A percentile compares a stretch with the other conserved stretches of the same genome.
Conservation (phyloP, 2,888 invertebrate species). For the Lycaena phlaeas region DNA sequence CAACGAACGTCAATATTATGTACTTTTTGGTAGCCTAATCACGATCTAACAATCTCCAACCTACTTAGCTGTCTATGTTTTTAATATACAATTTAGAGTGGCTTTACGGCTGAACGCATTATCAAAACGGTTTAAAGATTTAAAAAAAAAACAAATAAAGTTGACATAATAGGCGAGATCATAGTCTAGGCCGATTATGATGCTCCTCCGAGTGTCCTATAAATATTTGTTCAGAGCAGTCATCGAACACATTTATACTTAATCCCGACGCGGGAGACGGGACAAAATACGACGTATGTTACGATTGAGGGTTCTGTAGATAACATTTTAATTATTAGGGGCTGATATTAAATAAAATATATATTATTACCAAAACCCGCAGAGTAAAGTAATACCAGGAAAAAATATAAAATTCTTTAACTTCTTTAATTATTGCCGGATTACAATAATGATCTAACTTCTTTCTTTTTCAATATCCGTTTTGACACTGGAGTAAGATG, state of each 20-base stretch:
- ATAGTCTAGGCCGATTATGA: conserved; percentile 30
- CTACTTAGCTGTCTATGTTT: too few species aligned
- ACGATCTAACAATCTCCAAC: too few species aligned
- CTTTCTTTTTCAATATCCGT: too few species aligned
- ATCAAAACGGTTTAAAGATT: conserved; percentile 2
- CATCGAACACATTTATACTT: conserved; percentile 44
- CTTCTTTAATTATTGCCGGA: too few species aligned
- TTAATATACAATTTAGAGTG: background rate
- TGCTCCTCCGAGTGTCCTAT: conserved; percentile 34
- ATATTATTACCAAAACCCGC: too few species aligned
- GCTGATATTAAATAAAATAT: background rate
- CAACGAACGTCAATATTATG: too few species aligned
- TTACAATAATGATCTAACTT: too few species aligned
- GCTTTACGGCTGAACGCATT: background rate
- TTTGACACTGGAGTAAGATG: too few species aligned
- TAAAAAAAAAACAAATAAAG: conserved; percentile 21
- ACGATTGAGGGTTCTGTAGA: conserved; percentile 13
- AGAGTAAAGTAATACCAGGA: too few species aligned
- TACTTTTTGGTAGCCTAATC: too few species aligned
- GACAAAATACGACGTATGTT: background rate
- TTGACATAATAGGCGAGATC: conserved; percentile 43
- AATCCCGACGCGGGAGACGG: conserved; percentile 42
- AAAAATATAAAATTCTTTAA: too few species aligned
- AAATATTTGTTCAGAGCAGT: conserved; percentile 60
- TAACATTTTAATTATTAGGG: background rate